These are phyloP conservation scores for Acanthococcus lagerstroemiae DNA, from an alignment of 2,888 invertebrate genomes.

Conservation along the genomic window DNA sequence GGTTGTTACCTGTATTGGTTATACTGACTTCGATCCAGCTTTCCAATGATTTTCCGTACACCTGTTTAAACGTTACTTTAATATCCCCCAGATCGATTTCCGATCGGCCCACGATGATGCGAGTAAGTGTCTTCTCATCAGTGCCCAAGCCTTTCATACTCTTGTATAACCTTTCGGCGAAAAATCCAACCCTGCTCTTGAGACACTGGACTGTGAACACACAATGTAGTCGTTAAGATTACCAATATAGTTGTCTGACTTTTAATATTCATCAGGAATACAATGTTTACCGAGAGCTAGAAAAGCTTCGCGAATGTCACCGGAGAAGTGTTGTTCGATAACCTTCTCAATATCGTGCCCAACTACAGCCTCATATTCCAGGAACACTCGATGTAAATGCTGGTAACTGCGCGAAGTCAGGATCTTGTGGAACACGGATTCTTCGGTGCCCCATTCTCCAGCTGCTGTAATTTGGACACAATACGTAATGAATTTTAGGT, in stretches of 20 bases:
- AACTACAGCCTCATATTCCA: slow-evolving; percentile 70
- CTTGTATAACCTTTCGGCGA: slow-evolving; percentile 80
- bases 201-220: slow-evolving; percentile 83
- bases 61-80: slow-evolving; percentile 75
- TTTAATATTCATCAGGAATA: no score
- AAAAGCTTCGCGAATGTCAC: slow-evolving; percentile 73
- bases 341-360: slow-evolving; percentile 75
- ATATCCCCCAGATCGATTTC: slow-evolving; percentile 89
- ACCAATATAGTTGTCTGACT: no score
- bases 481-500: no score
- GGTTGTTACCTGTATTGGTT: not conserved
- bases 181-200: slow-evolving; percentile 81
- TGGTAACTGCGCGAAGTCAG: slow-evolving; percentile 80
- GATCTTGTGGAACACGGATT: slow-evolving; percentile 76
- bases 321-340: slow-evolving; percentile 81
- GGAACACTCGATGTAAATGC: slow-evolving; percentile 73
- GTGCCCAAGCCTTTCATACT: slow-evolving; percentile 87
- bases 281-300: slow-evolving; percentile 76
- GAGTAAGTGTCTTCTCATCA: slow-evolving; percentile 82
- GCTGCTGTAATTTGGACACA: slow-evolving; percentile 48
- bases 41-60: slow-evolving; percentile 71
- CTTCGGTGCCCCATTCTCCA: slow-evolving; percentile 82
- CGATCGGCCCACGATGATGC: slow-evolving; percentile 80
- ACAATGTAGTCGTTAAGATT: no score
- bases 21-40: slow-evolving; percentile 76